Evolutionary conservation across 2,888 invertebrate species (phyloP).

Genomic region (Trichopoda pennipes): DNA sequence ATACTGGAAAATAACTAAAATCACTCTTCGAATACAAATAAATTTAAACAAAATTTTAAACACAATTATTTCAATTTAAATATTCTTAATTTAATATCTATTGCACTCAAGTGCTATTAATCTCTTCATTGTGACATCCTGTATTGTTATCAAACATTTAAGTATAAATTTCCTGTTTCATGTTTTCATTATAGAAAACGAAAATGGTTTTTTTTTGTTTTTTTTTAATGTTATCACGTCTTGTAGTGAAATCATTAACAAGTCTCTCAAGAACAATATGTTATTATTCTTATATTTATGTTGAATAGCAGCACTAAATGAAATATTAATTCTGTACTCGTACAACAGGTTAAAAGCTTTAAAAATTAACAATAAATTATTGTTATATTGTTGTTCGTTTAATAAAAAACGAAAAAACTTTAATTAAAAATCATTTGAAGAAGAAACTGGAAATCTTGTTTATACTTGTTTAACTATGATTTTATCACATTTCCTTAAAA

Average conservation of each 20-base stretch:
- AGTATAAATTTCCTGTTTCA: constrained; percentile 59
- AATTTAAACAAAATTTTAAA: neutral
- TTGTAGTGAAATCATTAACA: constrained; percentile 28
- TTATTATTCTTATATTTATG: too few relatives aligned
- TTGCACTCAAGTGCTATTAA: neutral
- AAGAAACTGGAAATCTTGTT: too few relatives aligned
- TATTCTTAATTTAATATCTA: constrained; percentile 13
- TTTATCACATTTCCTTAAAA: too few relatives aligned
- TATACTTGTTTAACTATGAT: too few relatives aligned
- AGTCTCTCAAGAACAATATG: constrained; percentile 1
- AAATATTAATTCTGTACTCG: constrained; percentile 31
- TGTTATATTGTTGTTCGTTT: neutral
- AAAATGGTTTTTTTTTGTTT: constrained; percentile 16
- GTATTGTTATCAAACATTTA: neutral
- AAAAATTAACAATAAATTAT: neutral
- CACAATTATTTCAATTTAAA: neutral
- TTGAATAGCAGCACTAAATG: neutral
- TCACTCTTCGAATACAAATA: neutral
- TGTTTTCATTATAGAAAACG: constrained; percentile 28
- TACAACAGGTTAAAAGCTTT: constrained; percentile 35
- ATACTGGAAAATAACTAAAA: neutral
- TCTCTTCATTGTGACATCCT: constrained; percentile 34
- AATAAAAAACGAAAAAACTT: neutral
- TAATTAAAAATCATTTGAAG: neutral
- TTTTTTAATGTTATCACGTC: constrained; percentile 22